Evolutionary conservation across 1,140 invertebrate species (phyloP), one percentile per base, ranked within the genome.

Genomic region (Teleogryllus occipitalis): DNA sequence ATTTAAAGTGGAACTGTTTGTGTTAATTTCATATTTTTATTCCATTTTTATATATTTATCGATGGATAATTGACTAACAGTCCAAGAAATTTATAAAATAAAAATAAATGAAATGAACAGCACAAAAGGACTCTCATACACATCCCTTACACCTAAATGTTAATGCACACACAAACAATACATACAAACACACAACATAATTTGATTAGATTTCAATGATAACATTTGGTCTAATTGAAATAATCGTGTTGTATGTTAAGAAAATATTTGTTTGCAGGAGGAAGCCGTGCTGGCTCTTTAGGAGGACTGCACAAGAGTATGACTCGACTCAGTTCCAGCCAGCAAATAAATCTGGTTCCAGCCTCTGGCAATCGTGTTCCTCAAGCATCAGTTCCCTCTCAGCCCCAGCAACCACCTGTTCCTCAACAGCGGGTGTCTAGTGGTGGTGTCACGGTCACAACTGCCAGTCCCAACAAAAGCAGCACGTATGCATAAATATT

Each of bases 291-390:
- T 65, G 92, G 92, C 22, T 93, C 92, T 8, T 91, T 93, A 21
- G 91, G 92, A 12, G 92, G 92, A n/a, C 86, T 94, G 1, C 92
- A 94, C 84, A 94, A 93, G 84, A 94, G 93, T 84, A 93, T 94
- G 92, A 94, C 93, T n/a, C 88, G 93, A 72, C 85, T 94, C 73
- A 93, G 92, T 81, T 93, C 92, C 10, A 93, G 91, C 77, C 91
- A 92, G 83, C 90, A 93, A 83, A 92, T 93, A 79, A 90, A 89
- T 83, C 82, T 75, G 74, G 74, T 76, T 46, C 80, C 73, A n/a
- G 79, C 22, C 21, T 27, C 7, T 15, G 39, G 21, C 74, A 75
- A 21, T 46, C 8, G 21, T 12, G 47, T 10, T n/a, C 77, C 77
- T 46, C 77, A 27, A 14, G 49, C 14, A n/a, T 10, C 18, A 65